Conservation (phyloP, 1,140 invertebrate genomes). For the Ceratina calcarata region DNA sequence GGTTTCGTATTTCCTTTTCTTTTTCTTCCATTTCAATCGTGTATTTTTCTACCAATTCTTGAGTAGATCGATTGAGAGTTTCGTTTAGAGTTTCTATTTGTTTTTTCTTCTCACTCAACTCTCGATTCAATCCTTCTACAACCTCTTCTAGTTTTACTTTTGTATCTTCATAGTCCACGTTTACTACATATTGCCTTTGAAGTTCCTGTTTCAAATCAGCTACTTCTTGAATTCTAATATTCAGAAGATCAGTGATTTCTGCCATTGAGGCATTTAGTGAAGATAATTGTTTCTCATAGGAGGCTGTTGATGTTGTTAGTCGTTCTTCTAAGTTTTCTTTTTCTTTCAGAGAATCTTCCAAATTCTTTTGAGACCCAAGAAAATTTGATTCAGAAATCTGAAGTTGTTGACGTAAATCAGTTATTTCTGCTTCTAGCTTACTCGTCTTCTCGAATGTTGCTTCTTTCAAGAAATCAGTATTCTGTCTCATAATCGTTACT, state of each 20-base stretch:
- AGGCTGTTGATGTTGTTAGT: constrained; percentile 55
- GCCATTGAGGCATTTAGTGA: constrained; percentile 55
- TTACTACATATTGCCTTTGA: constrained; percentile 72
- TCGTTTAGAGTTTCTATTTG: constrained; percentile 74
- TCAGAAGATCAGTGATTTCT: constrained; percentile 71
- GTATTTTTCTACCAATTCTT: constrained; percentile 72
- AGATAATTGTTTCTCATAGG: constrained; percentile 43
- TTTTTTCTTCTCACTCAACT: constrained; percentile 79
- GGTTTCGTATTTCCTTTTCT: constrained; percentile 38
- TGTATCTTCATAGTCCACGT: constrained; percentile 56
- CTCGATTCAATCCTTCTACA: constrained; percentile 71
- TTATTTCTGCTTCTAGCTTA: constrained; percentile 31
- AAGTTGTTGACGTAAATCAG: constrained; percentile 34
- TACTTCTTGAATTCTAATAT: constrained; percentile 72
- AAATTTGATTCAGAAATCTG: not conserved
- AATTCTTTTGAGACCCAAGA: constrained; percentile 68
- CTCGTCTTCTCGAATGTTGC: constrained; percentile 58
- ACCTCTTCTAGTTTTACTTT: constrained; percentile 59
- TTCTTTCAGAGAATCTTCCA: constrained; percentile 71
- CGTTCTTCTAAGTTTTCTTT: constrained; percentile 74
- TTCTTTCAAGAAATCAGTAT: constrained; percentile 60
- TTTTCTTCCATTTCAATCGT: constrained; percentile 57
- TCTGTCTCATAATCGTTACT: constrained; percentile 64
- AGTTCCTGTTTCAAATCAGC: constrained; percentile 76
- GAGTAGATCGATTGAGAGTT: constrained; percentile 75